Base-by-base conservation (phyloP, 2,888 invertebrate species). In the Sisyra nigra region DNA sequence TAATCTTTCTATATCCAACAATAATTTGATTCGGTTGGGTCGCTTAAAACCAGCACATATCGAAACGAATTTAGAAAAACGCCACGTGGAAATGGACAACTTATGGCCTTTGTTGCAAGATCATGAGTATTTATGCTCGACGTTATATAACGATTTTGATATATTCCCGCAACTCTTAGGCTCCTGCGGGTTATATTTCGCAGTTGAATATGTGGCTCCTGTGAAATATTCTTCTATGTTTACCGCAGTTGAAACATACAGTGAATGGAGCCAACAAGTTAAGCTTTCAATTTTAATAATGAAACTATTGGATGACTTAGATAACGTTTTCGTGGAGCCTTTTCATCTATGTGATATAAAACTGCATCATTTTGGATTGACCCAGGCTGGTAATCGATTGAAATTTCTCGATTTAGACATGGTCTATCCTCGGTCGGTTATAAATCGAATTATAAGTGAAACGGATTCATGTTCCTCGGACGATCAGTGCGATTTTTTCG, bases 291-390 rank as follows among this genome's bases (percentile, higher is more conserved):
- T 74, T 8, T 67, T 72, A 60, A 71, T 81, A 15, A 56, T 80
- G 48, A 73, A 78, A 50, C 62, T 76, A 17, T 52, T 79, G 3
- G 66, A 71, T 40, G 66, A 70, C 46, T 56, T 80, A 38, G 76
- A 79, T 35, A 63, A 60, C 18, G 66, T 62, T 32, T 68, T 75
- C 46, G 66, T 68, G 2, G 73, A 77, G 50, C 72, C 74, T 1
- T 64, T 80, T 46, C 67, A 75, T 52, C 59, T 81, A 17, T 82
- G 82, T 58, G 78, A 80, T 60, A 65, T 80, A 1, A 78, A 79
- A 58, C 61, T 74, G 46, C 69, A 70, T 46, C 75, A 80, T 54
- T 80, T 81, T 58, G 80, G 79, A 1, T 53, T 74, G 1, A 64
- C 69, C 2, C 57, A 60, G 32, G 66, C 66, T 33, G 54, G 53